Percentiles rank a stretch among this genome's conserved stretches.
Evolutionary conservation across 1,140 invertebrate genomes (phyloP).

Genomic region (Pogonus chalceus): DNA sequence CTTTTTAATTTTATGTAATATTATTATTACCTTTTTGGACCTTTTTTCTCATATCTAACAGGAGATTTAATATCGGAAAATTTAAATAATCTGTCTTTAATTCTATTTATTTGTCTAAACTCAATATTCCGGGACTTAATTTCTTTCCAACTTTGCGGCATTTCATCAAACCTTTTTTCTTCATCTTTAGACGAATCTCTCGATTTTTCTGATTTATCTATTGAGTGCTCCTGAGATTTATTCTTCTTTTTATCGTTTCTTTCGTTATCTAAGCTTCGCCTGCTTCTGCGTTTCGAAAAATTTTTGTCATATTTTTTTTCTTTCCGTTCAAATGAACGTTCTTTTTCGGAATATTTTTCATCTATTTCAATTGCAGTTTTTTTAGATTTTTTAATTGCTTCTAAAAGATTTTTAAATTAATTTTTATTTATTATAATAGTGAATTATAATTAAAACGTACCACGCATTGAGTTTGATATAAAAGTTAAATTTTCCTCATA

Average conservation of each 20-base stretch:
- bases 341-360: no score
- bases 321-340: no score
- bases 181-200: constrained; percentile 13
- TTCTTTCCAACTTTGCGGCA: constrained; percentile 26
- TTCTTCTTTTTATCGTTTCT: constrained; percentile 22
- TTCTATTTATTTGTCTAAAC: constrained; percentile 10
- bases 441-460: no score
- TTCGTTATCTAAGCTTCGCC: constrained; percentile 14
- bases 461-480: no score
- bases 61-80: constrained; percentile 5
- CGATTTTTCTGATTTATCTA: constrained; percentile 10
- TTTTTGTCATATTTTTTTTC: background rate
- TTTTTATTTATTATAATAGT: no score
- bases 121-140: constrained; percentile 17
- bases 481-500: no score
- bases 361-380: no score
- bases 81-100: constrained; percentile 12
- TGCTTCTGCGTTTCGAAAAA: background rate
- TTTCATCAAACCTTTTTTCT: constrained; percentile 17
- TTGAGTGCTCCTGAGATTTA: constrained; percentile 12
- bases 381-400: no score
- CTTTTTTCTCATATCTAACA: constrained; percentile 8
- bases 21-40: background rate
- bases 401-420: no score
- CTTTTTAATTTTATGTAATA: constrained; percentile 2